Evolutionary conservation across 2,797 vertebrate genomes (phyloP), one percentile per base, ranked within the genome.

Genomic region (Pyrocephalus nanus): DNA sequence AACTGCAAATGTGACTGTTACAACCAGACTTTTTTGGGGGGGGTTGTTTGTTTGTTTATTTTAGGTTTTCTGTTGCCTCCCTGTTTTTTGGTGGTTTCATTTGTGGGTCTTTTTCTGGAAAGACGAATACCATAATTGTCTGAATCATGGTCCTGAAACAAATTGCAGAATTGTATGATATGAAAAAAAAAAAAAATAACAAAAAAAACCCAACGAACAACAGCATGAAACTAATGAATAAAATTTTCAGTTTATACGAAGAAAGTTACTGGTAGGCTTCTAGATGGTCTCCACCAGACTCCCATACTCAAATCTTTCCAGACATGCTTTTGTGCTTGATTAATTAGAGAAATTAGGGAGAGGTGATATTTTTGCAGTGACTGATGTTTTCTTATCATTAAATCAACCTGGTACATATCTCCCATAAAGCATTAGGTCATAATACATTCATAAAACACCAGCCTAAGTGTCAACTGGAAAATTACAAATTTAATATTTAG

Each of bases 321-420:
- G 47, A 23, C 22, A 65, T 11, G 57, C 5, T 74, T 77, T 75
- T 88, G 17, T 73, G 13, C 54, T 83, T 90, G 40, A 88, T 80
- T 91, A 93, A 80, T 65, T 75, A 75, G n/a, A 88, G 51, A 83
- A 94, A 75, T 25, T 34, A 77, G 8, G 8, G 14, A 93, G 57
- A 92, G 13, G 26, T 12, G 15, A 55, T 90, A 91, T 29, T 90
- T 93, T 73, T 81, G 45, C 61, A 94, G 53, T 55, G 51, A 91
- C 1, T 64, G 58, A 77, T 73, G 6, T 91, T 96, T 90, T 62
- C 48, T 66, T 71, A 73, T 50, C 79, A 95, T 80, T 95, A 92
- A 95, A 91, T 75, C 74, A 95, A 53, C 66, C 30, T 72, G 36
- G 21, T 48, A 82, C 47, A 38, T 61, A 86, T 75, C 70, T 91